Conservation (phyloP, 2,888 invertebrate genomes). For the Zygogramma bicolorata region DNA sequence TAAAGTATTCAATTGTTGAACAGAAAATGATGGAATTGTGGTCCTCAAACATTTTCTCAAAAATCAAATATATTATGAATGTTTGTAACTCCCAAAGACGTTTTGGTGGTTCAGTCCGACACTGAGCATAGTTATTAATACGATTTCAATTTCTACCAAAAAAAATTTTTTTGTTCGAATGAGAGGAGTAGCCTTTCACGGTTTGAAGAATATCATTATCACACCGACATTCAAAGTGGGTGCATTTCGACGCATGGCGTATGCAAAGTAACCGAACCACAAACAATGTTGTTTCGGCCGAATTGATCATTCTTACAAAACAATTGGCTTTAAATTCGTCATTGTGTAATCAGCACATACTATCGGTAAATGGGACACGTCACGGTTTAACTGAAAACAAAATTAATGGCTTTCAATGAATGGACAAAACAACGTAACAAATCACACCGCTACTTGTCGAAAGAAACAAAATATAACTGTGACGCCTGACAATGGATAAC, state of each 20-base stretch:
- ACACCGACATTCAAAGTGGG: too few species aligned
- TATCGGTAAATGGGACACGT: background rate
- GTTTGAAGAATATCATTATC: too few species aligned
- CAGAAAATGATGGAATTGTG: too few species aligned
- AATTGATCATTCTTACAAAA: background rate
- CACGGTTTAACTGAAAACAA: background rate
- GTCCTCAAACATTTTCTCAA: too few species aligned
- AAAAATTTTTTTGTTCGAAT: too few species aligned
- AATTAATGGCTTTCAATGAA: background rate
- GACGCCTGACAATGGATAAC: background rate
- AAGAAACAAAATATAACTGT: background rate
- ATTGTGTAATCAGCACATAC: background rate
- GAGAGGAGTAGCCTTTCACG: too few species aligned
- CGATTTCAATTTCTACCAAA: too few species aligned
- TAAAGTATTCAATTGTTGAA: too few species aligned
- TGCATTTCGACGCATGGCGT: background rate
- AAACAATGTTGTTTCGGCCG: background rate
- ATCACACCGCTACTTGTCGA: slow-evolving; percentile 2
- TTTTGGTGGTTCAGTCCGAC: too few species aligned
- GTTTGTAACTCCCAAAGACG: too few species aligned
- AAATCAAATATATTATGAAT: too few species aligned
- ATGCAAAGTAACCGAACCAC: background rate
- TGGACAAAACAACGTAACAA: background rate
- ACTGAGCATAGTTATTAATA: too few species aligned
- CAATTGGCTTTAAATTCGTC: background rate